These are phyloP conservation scores for Eurystomus glaucurus DNA, from an alignment of 2,797 vertebrate genomes.

Conservation along the genomic window DNA sequence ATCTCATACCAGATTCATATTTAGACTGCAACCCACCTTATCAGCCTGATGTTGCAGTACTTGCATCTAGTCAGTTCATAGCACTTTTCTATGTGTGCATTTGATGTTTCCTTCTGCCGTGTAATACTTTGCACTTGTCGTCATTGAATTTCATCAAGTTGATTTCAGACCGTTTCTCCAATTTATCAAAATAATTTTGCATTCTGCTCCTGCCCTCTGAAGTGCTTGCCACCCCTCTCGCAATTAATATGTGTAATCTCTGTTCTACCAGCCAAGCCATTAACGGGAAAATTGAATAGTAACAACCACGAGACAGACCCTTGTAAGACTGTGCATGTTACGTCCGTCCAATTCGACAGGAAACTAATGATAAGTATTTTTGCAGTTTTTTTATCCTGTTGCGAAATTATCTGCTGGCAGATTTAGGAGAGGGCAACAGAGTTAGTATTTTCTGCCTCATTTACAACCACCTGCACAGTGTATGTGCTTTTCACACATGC, in stretches of 20 bases:
- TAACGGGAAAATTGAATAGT: conserved; percentile 10
- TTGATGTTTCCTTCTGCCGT: conserved; percentile 8
- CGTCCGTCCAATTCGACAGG: neutral
- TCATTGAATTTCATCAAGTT: conserved; percentile 33
- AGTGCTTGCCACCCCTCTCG: neutral
- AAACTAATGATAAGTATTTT: neutral
- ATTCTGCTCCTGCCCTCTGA: neutral
- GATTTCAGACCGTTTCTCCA: conserved; percentile 37
- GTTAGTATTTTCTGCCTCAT: neutral
- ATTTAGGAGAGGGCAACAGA: neutral
- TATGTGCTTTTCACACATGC: neutral
- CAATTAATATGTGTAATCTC: neutral
- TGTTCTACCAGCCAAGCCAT: conserved; percentile 13
- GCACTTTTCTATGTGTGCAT: neutral
- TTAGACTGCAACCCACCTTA: neutral
- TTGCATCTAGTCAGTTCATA: neutral
- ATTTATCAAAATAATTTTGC: neutral
- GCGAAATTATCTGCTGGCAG: neutral
- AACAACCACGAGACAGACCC: neutral
- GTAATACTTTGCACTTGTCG: conserved; percentile 18
- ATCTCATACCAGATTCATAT: neutral
- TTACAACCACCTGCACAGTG: neutral
- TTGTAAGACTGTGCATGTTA: neutral
- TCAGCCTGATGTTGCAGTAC: neutral
- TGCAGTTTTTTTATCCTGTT: neutral